A percentile compares a stretch with the other conserved stretches of the same genome.
Evolutionary conservation across 2,113 vertebrate species (phyloP).

Genomic region (Corydoras maculifer): DNA sequence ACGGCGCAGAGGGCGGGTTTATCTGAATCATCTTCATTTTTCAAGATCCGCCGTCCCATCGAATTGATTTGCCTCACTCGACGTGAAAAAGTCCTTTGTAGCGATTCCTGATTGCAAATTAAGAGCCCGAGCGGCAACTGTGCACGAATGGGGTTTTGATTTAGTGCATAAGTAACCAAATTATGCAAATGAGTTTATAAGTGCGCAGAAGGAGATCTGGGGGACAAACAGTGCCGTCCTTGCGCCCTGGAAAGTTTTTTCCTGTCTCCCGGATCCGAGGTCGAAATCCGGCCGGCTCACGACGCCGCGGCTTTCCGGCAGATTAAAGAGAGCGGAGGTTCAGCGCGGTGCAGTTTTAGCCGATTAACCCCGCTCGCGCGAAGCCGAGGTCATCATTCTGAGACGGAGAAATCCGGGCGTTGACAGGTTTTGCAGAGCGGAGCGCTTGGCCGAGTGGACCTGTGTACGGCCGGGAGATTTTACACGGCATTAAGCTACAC

Average conservation of each 20-base stretch:
- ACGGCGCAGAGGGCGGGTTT: conserved; percentile 51
- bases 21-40: conserved; percentile 78
- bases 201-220: conserved; percentile 15
- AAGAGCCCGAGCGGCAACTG: conserved; percentile 57
- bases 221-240: conserved; percentile 13
- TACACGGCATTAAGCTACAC: no score
- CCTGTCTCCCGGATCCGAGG: background rate
- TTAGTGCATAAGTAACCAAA: conserved; percentile 44
- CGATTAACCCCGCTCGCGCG: conserved; percentile 7
- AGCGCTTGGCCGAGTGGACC: background rate
- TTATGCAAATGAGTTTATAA: conserved; percentile 48
- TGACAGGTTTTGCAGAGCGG: no score
- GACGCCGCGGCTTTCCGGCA: background rate
- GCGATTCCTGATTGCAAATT: conserved; percentile 75
- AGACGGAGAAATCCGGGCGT: background rate
- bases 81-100: conserved; percentile 74
- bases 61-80: conserved; percentile 83
- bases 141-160: conserved; percentile 47
- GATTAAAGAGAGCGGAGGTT: background rate
- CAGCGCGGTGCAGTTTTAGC: conserved; percentile 1
- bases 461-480: background rate
- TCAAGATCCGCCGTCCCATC: conserved; percentile 80
- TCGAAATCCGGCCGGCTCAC: conserved; percentile 1
- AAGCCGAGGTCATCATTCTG: conserved; percentile 27
- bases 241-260: conserved; percentile 17